These are phyloP conservation scores for Poeciliopsis retropinna DNA, from an alignment of 2,113 vertebrate species.

Conservation along the genomic window DNA sequence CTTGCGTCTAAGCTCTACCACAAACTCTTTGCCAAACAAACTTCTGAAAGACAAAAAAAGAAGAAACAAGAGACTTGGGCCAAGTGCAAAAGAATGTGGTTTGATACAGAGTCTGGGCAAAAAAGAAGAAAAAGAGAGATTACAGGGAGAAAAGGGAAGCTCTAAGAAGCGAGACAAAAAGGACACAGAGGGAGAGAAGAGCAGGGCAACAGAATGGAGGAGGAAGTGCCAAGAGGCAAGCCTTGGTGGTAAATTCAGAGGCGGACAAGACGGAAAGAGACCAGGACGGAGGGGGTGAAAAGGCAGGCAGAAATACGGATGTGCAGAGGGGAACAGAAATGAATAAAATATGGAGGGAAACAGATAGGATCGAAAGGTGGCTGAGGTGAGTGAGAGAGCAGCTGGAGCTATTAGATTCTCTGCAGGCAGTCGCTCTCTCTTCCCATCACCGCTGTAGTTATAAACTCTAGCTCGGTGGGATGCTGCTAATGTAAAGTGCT, in stretches of 20 bases:
- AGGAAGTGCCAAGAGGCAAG: constrained; percentile 56
- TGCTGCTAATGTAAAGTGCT: constrained; percentile 34
- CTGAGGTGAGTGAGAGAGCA: constrained; percentile 56
- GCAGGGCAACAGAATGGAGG: constrained; percentile 19
- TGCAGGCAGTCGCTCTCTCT: constrained; percentile 28
- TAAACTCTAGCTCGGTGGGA: constrained; percentile 32
- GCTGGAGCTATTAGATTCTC: constrained; percentile 60
- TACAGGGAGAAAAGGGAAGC: constrained; percentile 29
- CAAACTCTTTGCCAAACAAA: constrained; percentile 36
- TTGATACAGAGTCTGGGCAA: constrained; percentile 47
- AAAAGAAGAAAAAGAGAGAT: constrained; percentile 37
- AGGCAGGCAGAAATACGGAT: constrained; percentile 49
- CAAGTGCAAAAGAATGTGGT: constrained; percentile 48
- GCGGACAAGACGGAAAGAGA: constrained; percentile 40
- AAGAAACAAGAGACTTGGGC: constrained; percentile 26
- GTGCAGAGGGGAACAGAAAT: constrained; percentile 64
- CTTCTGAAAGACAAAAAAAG: constrained; percentile 34
- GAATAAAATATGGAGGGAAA: constrained; percentile 70
- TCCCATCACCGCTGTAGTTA: constrained; percentile 42
- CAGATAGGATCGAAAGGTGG: constrained; percentile 63
- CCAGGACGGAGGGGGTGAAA: constrained; percentile 35
- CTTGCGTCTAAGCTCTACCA: constrained; percentile 4
- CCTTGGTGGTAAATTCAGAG: constrained; percentile 63
- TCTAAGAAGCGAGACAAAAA: constrained; percentile 37
- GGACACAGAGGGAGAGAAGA: constrained; percentile 14